Base-by-base conservation (phyloP, 2,888 invertebrate species). In the Ischnura elegans region DNA sequence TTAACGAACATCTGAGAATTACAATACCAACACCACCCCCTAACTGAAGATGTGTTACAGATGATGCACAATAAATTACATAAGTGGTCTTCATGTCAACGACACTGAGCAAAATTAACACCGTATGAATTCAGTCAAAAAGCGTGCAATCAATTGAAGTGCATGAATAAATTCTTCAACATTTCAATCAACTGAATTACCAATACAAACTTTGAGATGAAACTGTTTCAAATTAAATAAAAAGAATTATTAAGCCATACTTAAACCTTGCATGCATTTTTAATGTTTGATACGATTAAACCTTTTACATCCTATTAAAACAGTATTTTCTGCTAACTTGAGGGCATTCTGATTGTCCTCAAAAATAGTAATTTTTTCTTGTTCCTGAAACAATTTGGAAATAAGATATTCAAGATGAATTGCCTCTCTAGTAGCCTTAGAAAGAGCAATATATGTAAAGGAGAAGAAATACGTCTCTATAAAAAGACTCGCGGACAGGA, bases 371-470 rank as follows among this genome's bases (percentile, higher is more conserved):
- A 55, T 55, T 55, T 55, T 55, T 21, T 55, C 55, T 55, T 55
- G 55, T 19, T 55, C 55, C 55, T 55, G 55, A 55, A 55, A 55
- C 21, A 16, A 55, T 21, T 55, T 21, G 55, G 55, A 55, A 55
- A 55, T 16, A 55, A 55, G 55, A 55, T 55, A 55, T 55, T 55
- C 21, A 55, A 55, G 55, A 55, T 55, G 55, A 55, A 55, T 21
- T 19, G 55, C 55, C 55, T 55, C 55, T 55, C 55, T 55, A 55
- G 55, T 55, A 19, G 55, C 55, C 55, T 55, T 21, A 55, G 55
- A 55, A 55, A 55, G 55, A 55, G 55, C 55, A 55, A 55, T 55
- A 55, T 55, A 55, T 55, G n/a, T n/a, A n/a, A n/a, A n/a, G n/a
- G n/a, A n/a, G n/a, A n/a, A n/a, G n/a, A n/a, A n/a, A n/a, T n/a